Evolutionary conservation across 2,797 vertebrate species (phyloP).

Genomic region (Crenichthys baileyi): DNA sequence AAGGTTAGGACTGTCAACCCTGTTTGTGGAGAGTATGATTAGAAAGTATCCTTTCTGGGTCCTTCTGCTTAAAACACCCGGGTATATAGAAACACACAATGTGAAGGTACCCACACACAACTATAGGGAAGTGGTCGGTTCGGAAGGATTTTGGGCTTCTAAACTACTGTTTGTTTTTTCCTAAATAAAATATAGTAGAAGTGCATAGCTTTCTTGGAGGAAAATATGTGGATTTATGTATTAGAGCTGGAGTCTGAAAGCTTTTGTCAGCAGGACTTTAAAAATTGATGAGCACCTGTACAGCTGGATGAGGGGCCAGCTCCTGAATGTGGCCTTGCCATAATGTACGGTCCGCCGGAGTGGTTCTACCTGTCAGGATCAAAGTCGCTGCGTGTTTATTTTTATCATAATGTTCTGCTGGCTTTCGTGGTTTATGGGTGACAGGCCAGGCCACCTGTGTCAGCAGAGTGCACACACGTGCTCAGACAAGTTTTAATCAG

Average conservation of each 20-base stretch:
- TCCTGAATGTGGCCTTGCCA: constrained; percentile 37
- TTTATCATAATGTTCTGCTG: constrained; percentile 50
- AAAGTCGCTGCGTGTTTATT: constrained; percentile 55
- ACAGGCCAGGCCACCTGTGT: constrained; percentile 49
- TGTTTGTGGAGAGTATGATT: constrained; percentile 2
- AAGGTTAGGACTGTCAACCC: constrained; percentile 1
- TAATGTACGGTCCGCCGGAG: constrained; percentile 49
- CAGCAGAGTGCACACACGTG: constrained; percentile 39
- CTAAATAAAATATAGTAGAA: constrained; percentile 74
- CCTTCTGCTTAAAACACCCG: constrained; percentile 1
- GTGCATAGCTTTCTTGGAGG: constrained; percentile 61
- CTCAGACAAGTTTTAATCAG: constrained; percentile 58
- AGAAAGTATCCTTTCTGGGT: constrained; percentile 3
- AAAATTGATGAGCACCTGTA: constrained; percentile 75
- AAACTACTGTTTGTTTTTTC: constrained; percentile 25
- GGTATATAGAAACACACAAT: constrained; percentile 5
- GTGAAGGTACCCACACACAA: constrained; percentile 17
- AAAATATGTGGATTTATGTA: constrained; percentile 45
- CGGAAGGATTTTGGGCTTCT: constrained; percentile 24
- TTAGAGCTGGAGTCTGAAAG: constrained; percentile 70
- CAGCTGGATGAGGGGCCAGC: constrained; percentile 41
- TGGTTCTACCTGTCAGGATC: constrained; percentile 65
- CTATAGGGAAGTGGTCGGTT: constrained; percentile 24
- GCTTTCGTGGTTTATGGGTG: constrained; percentile 35
- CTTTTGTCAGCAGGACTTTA: constrained; percentile 78